A percentile compares a stretch with the other conserved stretches of the same genome.
phyloP scores from a whole-genome alignment of 2,797 vertebrate species.

The Oophaga sylvatica region DNA sequence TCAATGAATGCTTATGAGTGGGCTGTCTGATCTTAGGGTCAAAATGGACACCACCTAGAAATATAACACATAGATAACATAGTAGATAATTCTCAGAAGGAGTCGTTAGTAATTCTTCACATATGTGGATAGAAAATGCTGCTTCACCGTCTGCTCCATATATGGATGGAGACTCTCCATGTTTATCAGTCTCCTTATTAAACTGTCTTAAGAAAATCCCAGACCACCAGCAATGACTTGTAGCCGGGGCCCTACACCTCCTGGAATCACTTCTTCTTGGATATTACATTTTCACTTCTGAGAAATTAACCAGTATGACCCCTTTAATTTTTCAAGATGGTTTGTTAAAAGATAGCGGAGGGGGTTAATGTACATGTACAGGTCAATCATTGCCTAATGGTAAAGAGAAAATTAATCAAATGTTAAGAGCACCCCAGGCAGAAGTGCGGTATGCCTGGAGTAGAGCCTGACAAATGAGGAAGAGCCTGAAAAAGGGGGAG shows the following conservation, averaged over 20 bases:
- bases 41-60: background rate
- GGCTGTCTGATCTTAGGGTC: background rate
- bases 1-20: background rate
- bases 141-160: background rate
- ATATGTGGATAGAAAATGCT: background rate
- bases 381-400: too few species aligned
- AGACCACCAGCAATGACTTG: background rate
- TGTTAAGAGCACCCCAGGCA: too few species aligned
- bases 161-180: background rate
- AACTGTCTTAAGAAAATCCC: background rate
- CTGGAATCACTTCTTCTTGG: background rate
- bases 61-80: background rate
- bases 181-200: constrained; percentile 9
- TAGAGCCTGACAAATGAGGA: too few species aligned
- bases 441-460: too few species aligned
- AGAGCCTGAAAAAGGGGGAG: too few species aligned
- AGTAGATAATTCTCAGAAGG: background rate
- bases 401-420: too few species aligned
- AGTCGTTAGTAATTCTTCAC: background rate
- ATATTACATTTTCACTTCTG: background rate
- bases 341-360: too few species aligned
- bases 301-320: too few species aligned
- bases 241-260: background rate
- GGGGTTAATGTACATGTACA: too few species aligned
- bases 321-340: too few species aligned